Evolutionary conservation across 2,888 invertebrate genomes (phyloP).

Genomic region (Drosophila demipolita): DNA sequence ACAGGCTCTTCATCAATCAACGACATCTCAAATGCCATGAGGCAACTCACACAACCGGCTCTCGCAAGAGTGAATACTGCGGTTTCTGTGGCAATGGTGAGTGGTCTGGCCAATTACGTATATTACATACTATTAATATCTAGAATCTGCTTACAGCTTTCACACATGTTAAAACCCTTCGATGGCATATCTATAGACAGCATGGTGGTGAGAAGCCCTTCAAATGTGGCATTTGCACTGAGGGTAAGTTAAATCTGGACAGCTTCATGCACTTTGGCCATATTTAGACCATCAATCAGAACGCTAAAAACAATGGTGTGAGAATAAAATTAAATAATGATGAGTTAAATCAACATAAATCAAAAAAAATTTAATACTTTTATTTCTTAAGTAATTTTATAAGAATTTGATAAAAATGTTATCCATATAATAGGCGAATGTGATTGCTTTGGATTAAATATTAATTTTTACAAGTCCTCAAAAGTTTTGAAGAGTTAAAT

Average conservation of each 20-base stretch:
- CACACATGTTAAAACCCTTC: constrained; percentile 69
- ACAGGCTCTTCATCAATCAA: constrained; percentile 80
- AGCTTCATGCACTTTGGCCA: constrained; percentile 10
- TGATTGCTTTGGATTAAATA: background rate
- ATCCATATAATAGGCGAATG: background rate
- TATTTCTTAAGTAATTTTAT: background rate
- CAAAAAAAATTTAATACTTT: background rate
- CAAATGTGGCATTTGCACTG: constrained; percentile 70
- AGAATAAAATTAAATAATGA: background rate
- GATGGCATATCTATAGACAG: constrained; percentile 73
- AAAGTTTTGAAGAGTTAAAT: background rate
- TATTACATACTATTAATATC: constrained; percentile 4
- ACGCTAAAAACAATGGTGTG: background rate
- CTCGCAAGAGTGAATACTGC: constrained; percentile 76
- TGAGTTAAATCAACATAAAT: background rate
- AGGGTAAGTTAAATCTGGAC: constrained; percentile 59
- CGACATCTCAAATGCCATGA: constrained; percentile 80
- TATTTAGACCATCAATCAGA: constrained; percentile 19
- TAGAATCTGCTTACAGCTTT: constrained; percentile 46
- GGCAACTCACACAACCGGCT: constrained; percentile 71
- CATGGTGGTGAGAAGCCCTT: constrained; percentile 75
- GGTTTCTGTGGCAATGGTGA: constrained; percentile 80
- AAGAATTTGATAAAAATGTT: background rate
- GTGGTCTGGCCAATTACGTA: background rate
- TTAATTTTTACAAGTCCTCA: background rate